A percentile compares a stretch with the other conserved stretches of the same genome.
Evolutionary conservation across 2,113 vertebrate species (phyloP).

Genomic region (Phocoena sinus): DNA sequence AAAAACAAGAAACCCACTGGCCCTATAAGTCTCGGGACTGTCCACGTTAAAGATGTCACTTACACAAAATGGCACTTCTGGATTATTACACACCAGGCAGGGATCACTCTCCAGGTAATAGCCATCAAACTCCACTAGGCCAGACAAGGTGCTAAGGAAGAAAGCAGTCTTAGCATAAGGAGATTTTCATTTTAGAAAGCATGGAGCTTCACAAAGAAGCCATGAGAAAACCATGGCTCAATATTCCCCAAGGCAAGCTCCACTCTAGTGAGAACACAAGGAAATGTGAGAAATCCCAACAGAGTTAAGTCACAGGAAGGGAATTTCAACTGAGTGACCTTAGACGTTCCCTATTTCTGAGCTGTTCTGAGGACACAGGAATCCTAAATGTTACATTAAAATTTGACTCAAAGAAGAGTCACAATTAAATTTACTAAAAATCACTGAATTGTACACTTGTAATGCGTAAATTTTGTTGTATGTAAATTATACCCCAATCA

Average conservation of each 20-base stretch:
- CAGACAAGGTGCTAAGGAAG: constrained; percentile 90
- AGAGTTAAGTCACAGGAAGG: neutral
- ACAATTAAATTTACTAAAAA: neutral
- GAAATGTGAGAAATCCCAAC: neutral
- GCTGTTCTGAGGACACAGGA: neutral
- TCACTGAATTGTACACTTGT: neutral
- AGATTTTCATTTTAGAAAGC: neutral
- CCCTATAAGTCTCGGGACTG: neutral
- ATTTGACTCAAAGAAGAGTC: neutral
- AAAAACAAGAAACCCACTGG: neutral
- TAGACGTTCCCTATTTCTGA: neutral
- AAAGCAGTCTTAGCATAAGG: constrained; percentile 16
- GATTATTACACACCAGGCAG: constrained; percentile 98
- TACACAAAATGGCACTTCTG: constrained; percentile 97
- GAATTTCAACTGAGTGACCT: neutral
- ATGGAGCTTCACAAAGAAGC: neutral
- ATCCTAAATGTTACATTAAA: neutral
- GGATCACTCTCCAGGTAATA: constrained; percentile 98
- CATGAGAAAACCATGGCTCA: neutral
- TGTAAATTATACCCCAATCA: neutral
- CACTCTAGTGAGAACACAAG: neutral
- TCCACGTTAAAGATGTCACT: constrained; percentile 70
- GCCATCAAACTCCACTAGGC: constrained; percentile 97
- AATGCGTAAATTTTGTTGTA: neutral
- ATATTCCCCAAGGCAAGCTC: neutral